Evolutionary conservation across 2,888 invertebrate species (phyloP), one percentile per base, ranked within the genome.

Genomic region (Odiellus spinosus): DNA sequence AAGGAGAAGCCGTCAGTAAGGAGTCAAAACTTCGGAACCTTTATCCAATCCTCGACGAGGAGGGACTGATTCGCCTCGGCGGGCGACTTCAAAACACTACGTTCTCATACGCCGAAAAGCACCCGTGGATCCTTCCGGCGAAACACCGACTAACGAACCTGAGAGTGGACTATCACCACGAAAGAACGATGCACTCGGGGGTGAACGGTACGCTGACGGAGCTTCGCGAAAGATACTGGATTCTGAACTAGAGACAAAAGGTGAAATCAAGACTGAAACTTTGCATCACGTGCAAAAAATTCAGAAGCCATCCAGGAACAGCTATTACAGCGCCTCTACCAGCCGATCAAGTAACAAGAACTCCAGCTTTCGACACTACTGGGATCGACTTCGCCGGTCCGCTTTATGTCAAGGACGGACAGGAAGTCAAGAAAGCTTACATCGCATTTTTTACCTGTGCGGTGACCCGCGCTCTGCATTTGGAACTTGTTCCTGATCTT

Each of bases 151-250:
- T 44, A 20, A 38, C 38, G 20, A 35, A 17, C 21, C 19, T 44
- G 12, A 15, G 34, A 5, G 38, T 44, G 20, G 20, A 33, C 36
- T 36, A 36, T 2, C 20, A 35, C 36, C 41, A 41, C 20, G 12
- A 35, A 18, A 15, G 14, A 32, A 14, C 34, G 19, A 40, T 41
- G n/a, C 46, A 46, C 20, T 3, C 20, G 1, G 34, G 46, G 19
- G 42, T 46, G 15, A 11, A 35, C 12, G 39, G 36, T 14, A 35
- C 34, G 4, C 42, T 46, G 12, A 41, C 42, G 40, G 17, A 46
- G 12, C 35, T 26, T 12, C 21, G 26, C 11, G n/a, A n/a, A n/a
- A 11, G 15, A 8, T 42, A 15, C 15, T 42, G 42, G 42, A 42
- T 42, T 12, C 2, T 42, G 8, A 17, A 32, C 3, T 21, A 15